Base-by-base conservation (phyloP, 2,113 vertebrate species). In the Sinocyclocheilus anophthalmus region DNA sequence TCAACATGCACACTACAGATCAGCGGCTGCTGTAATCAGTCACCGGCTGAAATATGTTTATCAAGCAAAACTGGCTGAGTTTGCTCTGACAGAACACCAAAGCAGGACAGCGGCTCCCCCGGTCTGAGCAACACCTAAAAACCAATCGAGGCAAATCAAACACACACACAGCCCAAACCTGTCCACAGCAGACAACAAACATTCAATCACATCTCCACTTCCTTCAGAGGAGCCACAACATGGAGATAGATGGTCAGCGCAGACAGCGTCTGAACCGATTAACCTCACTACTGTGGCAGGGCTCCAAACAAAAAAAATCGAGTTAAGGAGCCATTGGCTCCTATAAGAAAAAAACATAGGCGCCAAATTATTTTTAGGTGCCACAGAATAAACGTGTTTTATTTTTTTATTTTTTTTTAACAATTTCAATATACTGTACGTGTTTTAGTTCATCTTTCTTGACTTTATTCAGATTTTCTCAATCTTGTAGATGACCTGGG, bases 191-290 rank as follows among this genome's bases (percentile, higher is more conserved):
- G 42, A 50, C 42, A 76, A 22, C 42, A 76, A 76, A 76, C 42
- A 50, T 76, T 50, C n/a, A 76, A 76, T 76, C 73, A 76, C 73
- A 48, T 26, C 72, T 45, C 37, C 70, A 73, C 39, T 24, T 48
- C 6, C 14, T 13, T 14, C 72, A 50, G 72, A 76, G 42, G n/a
- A 76, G 73, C 73, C 73, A 76, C 42, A 48, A 24, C 39, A 76
- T 26, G 42, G 42, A 26, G 6, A 76, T 48, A 24, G 42, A 26
- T 48, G 72, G 72, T 48, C 39, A 50, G 42, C 3, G 12, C 12
- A 16, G 72, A 12, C 69, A 42, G 69, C 0, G 20, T 72, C 37
- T 72, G 20, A 48, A 48, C 12, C 1, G 5, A 48, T 24, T 48
- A 16, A 76, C 42, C 2, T 48, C 42, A 75, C 22, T 14, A 24